These are phyloP conservation scores for Adelges cooleyi DNA, from an alignment of 1,140 invertebrate genomes.

Conservation along the genomic window DNA sequence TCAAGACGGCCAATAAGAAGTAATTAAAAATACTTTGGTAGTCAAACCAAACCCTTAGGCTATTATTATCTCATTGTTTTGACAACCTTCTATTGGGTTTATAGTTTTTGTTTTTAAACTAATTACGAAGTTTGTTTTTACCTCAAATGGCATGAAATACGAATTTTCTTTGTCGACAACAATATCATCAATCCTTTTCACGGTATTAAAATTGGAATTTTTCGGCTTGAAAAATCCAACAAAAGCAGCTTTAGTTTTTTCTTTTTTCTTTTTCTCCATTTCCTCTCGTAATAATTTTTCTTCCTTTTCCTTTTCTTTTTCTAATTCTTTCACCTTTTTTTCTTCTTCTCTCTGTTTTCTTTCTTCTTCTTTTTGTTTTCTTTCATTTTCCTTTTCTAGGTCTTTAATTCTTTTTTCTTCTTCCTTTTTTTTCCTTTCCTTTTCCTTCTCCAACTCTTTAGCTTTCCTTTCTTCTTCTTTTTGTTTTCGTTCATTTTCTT, in stretches of 20 bases:
- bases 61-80: too few species aligned
- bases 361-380: constrained; percentile 4
- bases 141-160: constrained; percentile 30
- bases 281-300: constrained; percentile 26
- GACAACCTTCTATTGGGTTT: too few species aligned
- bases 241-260: constrained; percentile 27
- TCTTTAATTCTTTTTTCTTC: constrained; percentile 22
- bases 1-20: too few species aligned
- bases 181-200: neutral
- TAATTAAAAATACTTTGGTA: too few species aligned
- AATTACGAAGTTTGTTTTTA: neutral
- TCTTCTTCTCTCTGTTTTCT: constrained; percentile 23
- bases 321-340: constrained; percentile 25
- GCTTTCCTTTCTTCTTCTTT: constrained; percentile 37
- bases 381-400: neutral
- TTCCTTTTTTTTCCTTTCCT: constrained; percentile 25
- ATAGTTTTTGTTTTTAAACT: too few species aligned
- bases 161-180: neutral
- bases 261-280: constrained; percentile 2
- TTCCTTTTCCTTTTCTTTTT: constrained; percentile 26
- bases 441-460: constrained; percentile 19
- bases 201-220: neutral
- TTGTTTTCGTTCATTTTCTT: constrained; percentile 39
- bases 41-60: too few species aligned
- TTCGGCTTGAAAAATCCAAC: constrained; percentile 28